Base-by-base conservation (phyloP, 2,888 invertebrate species). In the Noctua fimbriata region DNA sequence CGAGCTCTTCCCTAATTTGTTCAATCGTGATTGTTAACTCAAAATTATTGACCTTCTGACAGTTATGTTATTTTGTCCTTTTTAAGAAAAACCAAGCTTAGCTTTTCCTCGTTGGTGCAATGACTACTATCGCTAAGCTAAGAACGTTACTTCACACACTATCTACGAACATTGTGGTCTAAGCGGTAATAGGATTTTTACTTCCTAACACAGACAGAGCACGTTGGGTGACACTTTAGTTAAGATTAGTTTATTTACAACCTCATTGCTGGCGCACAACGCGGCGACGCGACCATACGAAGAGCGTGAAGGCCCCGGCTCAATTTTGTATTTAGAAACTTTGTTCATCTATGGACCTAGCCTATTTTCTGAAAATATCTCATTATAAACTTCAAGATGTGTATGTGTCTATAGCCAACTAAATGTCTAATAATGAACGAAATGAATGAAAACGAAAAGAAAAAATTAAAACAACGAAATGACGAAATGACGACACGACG, bases 171-270 rank as follows among this genome's bases (percentile, higher is more conserved):
- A 41, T 81, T 81, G 65, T 63, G 24, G 63, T 32, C 16, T 47
- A 16, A 63, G 32, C 16, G 16, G 47, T 69, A 81, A 69, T 81
- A 63, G n/a, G 44, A 80, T 49, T 74, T 55, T 83, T 74, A 72
- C 49, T 75, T 75, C 55, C 69, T 2, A 55, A 28, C 73, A n/a
- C 28, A 21, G 16, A 52, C 21, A 36, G 32, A 28, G 44, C 14
- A 18, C 58, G 16, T 63, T 24, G 32, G 63, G 63, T 60, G 60
- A 69, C 52, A 82, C 63, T 82, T 82, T 58, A 82, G 60, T 77
- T 65, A 69, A 73, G 72, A 82, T 69, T 69, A 60, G 67, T 72
- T 77, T 77, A 82, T 82, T 73, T 77, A 73, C 69, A 69, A 69
- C 77, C 63, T 65, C n/a, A 67, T 32, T 69, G 2, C 41, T 47